Evolutionary conservation across 2,888 invertebrate species (phyloP).

Genomic region (Melinaea marsaeus): DNA sequence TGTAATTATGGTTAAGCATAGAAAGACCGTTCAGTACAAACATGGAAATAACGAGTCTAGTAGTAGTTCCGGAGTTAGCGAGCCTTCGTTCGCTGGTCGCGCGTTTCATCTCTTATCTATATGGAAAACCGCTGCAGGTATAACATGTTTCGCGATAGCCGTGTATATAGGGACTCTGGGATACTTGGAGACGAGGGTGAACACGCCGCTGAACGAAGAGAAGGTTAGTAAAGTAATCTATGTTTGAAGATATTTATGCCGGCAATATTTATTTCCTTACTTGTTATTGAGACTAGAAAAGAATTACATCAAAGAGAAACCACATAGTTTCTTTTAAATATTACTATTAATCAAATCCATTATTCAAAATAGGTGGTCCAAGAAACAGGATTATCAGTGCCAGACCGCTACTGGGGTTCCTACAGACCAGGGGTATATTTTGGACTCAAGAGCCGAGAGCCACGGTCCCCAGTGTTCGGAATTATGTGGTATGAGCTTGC

Average conservation of each 20-base stretch:
- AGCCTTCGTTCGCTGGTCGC: slow-evolving; percentile 38
- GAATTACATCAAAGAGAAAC: not conserved
- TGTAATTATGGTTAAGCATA: slow-evolving; percentile 55
- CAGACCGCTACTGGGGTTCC: slow-evolving; percentile 94
- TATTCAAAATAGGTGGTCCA: slow-evolving; percentile 78
- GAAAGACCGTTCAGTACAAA: slow-evolving; percentile 50
- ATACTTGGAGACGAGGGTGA: slow-evolving; percentile 91
- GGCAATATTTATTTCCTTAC: not conserved
- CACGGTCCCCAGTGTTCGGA: slow-evolving; percentile 92
- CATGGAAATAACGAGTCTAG: slow-evolving; percentile 52
- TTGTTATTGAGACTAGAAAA: not conserved
- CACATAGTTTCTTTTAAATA: slow-evolving; percentile 4
- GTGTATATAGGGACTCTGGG: slow-evolving; percentile 87
- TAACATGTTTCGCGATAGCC: slow-evolving; percentile 82
- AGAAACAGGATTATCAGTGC: slow-evolving; percentile 82
- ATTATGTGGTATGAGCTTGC: slow-evolving; percentile 97
- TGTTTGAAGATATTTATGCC: not conserved
- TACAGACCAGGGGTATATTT: slow-evolving; percentile 94
- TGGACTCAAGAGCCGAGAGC: slow-evolving; percentile 93
- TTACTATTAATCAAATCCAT: not conserved
- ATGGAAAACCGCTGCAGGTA: slow-evolving; percentile 81
- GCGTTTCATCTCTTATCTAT: slow-evolving; percentile 49
- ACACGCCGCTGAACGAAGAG: slow-evolving; percentile 88
- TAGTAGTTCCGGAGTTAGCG: slow-evolving; percentile 53
- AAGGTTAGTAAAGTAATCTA: slow-evolving; percentile 74